phyloP scores from a whole-genome alignment of 2,888 invertebrate species.

The Sipunculus nudus region DNA sequence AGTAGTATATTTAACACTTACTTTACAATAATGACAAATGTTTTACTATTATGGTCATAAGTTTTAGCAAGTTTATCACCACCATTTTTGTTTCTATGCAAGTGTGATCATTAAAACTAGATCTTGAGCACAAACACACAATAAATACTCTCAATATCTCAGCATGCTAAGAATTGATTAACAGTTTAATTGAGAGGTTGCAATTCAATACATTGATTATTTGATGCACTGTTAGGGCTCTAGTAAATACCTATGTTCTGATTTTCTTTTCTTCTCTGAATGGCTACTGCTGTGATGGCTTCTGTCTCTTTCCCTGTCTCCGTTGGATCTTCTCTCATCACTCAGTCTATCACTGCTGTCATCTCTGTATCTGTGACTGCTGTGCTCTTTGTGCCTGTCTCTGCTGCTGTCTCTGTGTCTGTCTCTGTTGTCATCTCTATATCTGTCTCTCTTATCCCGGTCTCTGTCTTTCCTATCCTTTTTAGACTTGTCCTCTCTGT shows the following conservation, averaged over 20 bases:
- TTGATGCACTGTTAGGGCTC: slow-evolving; percentile 19
- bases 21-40: too few relatives aligned
- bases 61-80: too few relatives aligned
- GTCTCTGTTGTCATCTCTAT: slow-evolving; percentile 5
- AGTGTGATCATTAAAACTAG: too few relatives aligned
- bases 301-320: not conserved
- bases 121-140: too few relatives aligned
- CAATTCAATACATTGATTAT: too few relatives aligned
- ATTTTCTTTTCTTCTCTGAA: slow-evolving; percentile 11
- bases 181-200: too few relatives aligned
- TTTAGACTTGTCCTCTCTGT: slow-evolving; percentile 4
- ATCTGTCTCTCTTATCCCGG: not conserved
- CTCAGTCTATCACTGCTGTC: slow-evolving; percentile 4
- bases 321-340: not conserved
- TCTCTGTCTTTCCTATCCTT: not conserved
- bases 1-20: too few relatives aligned
- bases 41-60: too few relatives aligned
- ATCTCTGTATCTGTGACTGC: slow-evolving; percentile 26
- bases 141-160: too few relatives aligned
- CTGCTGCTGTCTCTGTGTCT: slow-evolving; percentile 6
- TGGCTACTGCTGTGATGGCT: not conserved
- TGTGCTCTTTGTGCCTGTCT: slow-evolving; percentile 24
- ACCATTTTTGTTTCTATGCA: too few relatives aligned
- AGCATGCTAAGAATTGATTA: too few relatives aligned
- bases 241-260: slow-evolving; percentile 31